Base-by-base conservation (phyloP, 2,888 invertebrate species). In the Epinotia bilunana region DNA sequence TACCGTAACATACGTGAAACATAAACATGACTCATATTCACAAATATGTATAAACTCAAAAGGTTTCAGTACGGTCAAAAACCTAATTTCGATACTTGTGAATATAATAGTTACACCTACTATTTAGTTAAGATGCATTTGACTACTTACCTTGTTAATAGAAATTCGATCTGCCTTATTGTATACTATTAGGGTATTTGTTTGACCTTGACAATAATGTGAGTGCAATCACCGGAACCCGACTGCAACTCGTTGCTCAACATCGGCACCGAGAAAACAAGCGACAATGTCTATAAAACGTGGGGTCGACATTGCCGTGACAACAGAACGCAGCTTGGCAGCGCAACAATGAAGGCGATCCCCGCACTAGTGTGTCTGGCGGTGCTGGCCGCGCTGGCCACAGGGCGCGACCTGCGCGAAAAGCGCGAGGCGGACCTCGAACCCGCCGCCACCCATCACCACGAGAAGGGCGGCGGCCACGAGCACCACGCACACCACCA, bases 401-500 rank as follows among this genome's bases (percentile, higher is more conserved):
- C 92, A 76, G 87, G 95, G 16, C 84, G 90, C 55, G 84, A 88
- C 74, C 78, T 95, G 62, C 88, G 95, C 60, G 88, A 92, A 81
- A 90, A 89, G 78, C 90, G 93, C 12, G 91, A 89, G 64, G 91
- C 90, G 1, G 95, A 95, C 82, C 88, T 95, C 18, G 95, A 94
- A 76, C 83, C 91, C 0, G 95, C 95, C 0, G 95, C 95, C 12
- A 85, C 90, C 0, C 74, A 80, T 76, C 84, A 87, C 77, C 90
- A 91, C 79, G 91, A 92, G 77, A 90, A 90, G 78, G 96, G 96
- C 11, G 95, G 95, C 4, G 96, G 96, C 9, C 93, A 95, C 57
- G 95, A 96, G 79, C 95, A 96, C 79, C 95, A 96, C 81, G 93
- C 92, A 0, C 95, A 95, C 78, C 95, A 96, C 79, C 95, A 95